Percentiles rank a stretch among this genome's conserved stretches.
phyloP scores from a whole-genome alignment of 2,797 vertebrate genomes.

The Mormyrops boulengeri region DNA sequence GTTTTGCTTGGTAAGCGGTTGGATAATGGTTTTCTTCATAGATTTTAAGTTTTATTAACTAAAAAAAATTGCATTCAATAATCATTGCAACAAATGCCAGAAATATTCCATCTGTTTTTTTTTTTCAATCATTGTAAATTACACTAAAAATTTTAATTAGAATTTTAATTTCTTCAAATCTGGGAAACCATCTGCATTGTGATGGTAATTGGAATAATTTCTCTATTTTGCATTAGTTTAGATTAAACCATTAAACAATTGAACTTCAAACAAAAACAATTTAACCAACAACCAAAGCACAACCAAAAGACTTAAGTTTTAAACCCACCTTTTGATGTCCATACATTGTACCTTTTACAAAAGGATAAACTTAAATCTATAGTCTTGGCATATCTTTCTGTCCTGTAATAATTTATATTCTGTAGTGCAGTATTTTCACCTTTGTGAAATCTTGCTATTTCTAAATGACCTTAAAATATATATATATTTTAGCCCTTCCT shows the following conservation, averaged over 20 bases:
- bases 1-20: neutral
- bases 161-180: neutral
- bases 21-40: neutral
- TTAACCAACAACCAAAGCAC: neutral
- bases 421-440: neutral
- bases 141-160: neutral
- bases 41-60: too few relatives aligned
- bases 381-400: neutral
- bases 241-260: neutral
- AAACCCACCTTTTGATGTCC: neutral
- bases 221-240: neutral
- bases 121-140: neutral
- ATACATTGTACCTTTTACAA: neutral
- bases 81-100: neutral
- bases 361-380: neutral
- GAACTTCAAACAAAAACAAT: neutral
- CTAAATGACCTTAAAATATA: neutral
- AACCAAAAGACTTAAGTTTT: neutral
- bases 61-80: neutral
- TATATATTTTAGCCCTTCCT: neutral
- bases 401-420: neutral
- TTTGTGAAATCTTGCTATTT: neutral
- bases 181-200: neutral
- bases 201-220: neutral
- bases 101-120: neutral